Percentiles rank a stretch among this genome's conserved stretches.
phyloP scores from a whole-genome alignment of 2,888 invertebrate species.

The Pandemis cinnamomeana region DNA sequence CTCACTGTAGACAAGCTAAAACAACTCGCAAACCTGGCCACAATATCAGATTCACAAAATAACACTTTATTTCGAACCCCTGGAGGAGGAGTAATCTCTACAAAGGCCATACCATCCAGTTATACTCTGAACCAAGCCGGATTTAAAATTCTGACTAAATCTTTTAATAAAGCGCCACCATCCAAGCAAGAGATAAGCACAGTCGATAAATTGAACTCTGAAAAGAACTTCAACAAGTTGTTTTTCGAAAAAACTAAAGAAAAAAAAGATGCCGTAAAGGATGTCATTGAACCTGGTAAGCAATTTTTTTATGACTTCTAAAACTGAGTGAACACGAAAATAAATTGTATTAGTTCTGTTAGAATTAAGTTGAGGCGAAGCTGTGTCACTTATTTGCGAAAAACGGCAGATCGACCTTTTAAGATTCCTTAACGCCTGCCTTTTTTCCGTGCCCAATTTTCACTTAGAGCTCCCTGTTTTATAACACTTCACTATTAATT shows the following conservation, averaged over 20 bases:
- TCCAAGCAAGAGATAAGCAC: slow-evolving; percentile 77
- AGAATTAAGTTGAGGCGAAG: no score
- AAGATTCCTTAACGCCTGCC: no score
- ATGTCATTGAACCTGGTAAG: slow-evolving; percentile 60
- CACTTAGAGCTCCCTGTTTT: no score
- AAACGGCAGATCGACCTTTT: no score
- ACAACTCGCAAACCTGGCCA: slow-evolving; percentile 84
- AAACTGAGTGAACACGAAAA: neutral
- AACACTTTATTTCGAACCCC: slow-evolving; percentile 78
- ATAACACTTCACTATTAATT: no score
- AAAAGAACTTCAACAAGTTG: slow-evolving; percentile 68
- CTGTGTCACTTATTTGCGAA: no score
- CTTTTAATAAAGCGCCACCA: slow-evolving; percentile 83
- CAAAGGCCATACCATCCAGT: slow-evolving; percentile 85
- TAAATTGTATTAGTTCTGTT: no score
- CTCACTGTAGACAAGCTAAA: slow-evolving; percentile 78
- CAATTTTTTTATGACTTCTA: slow-evolving; percentile 13
- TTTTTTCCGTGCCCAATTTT: no score
- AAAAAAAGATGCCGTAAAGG: slow-evolving; percentile 60
- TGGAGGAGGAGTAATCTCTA: slow-evolving; percentile 82
- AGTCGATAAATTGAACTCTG: slow-evolving; percentile 61
- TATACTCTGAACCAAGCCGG: slow-evolving; percentile 87
- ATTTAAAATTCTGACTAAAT: slow-evolving; percentile 87
- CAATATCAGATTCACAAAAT: slow-evolving; percentile 81
- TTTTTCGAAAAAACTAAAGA: slow-evolving; percentile 61